phyloP scores from a whole-genome alignment of 1,140 invertebrate genomes.

The Brachionus rubens region DNA sequence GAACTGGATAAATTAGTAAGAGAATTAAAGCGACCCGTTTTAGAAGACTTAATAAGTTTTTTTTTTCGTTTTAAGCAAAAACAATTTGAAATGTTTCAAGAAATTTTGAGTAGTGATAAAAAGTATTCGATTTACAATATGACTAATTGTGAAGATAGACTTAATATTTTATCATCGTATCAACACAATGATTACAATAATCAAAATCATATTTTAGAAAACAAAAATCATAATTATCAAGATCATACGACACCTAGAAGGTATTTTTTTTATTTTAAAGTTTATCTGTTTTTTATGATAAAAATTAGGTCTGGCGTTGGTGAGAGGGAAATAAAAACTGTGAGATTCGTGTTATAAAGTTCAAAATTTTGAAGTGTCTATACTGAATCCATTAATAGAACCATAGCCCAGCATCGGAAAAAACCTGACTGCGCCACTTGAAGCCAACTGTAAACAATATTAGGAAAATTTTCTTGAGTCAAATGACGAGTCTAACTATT shows the following conservation, averaged over 20 bases:
- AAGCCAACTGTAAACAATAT: too few species aligned
- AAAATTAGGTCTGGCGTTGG: too few species aligned
- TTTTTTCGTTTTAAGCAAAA: neutral
- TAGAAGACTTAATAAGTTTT: neutral
- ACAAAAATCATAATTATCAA: constrained; percentile 13
- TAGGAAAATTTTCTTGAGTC: too few species aligned
- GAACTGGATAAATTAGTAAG: constrained; percentile 36
- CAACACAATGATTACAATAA: constrained; percentile 4
- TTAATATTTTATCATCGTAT: neutral
- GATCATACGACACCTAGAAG: constrained; percentile 4
- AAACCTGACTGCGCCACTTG: too few species aligned
- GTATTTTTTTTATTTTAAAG: neutral
- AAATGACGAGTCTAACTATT: too few species aligned
- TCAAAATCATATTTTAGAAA: neutral
- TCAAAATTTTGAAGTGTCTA: too few species aligned
- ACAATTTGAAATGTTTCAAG: constrained; percentile 40
- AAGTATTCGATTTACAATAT: constrained; percentile 12
- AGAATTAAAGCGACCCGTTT: neutral
- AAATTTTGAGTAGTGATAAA: constrained; percentile 19
- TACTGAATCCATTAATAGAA: too few species aligned
- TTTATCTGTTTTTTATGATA: too few species aligned
- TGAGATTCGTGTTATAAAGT: too few species aligned
- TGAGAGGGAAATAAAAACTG: too few species aligned
- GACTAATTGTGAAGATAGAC: neutral
- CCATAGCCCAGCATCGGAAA: too few species aligned